Base-by-base conservation (phyloP, 2,113 vertebrate genomes). In the Marcusenius ussheri region DNA sequence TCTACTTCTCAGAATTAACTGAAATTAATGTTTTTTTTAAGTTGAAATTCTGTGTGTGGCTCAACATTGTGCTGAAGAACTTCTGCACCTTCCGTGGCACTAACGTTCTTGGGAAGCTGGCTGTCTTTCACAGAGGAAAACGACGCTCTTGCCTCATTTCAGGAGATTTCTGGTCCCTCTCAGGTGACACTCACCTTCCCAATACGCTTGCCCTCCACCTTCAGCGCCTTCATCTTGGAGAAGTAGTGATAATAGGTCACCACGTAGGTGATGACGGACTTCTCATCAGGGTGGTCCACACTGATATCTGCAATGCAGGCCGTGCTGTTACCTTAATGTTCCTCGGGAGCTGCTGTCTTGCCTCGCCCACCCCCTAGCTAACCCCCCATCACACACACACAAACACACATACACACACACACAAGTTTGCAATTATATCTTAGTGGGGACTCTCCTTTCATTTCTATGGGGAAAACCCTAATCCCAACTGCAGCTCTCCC, bases 221-320 rank as follows among this genome's bases (percentile, higher is more conserved):
- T 98, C 93, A 99, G 95, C n/a, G 98, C 98, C 92, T 99, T 99
- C 98, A 99, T 99, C 95, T 99, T 99, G 90, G 98, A 98, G 95
- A 99, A 99, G 94, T 99, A 99, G 95, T 99, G 98, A 93, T 99
- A 99, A 9, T 99, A 99, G 0, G 98, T 99, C 89, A 99, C 98
- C 92, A 99, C 98, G 0, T 99, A 99, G 49, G 98, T 99, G 96
- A 99, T 99, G 92, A 99, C 97, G 0, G 98, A 99, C 92, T 99
- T 99, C 94, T 99, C 98, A 88, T 99, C 98, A 0, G 98, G 98
- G 74, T 99, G 98, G 92, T 99, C 98, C 91, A 99, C 98, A 27
- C 98, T 99, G 96, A 99, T 98, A 92, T 99, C 98, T 99, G 94
- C 27, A 83, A 24, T 9, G 39, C 95, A 88, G 15, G 80, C 35